phyloP scores from a whole-genome alignment of 2,113 vertebrate genomes.

The Eublepharis macularius region DNA sequence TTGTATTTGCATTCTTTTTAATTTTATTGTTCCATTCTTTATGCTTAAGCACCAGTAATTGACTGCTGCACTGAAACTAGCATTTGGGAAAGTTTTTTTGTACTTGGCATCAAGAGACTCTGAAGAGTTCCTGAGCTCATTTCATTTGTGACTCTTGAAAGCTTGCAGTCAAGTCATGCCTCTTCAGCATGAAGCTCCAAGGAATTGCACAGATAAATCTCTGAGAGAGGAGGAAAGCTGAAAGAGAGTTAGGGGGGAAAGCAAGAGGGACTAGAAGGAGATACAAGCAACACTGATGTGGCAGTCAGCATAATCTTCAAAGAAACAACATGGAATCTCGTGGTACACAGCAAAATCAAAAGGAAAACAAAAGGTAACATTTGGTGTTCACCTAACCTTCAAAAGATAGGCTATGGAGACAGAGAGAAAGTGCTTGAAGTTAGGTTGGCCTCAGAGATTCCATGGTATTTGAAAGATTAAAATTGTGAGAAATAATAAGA shows the following conservation, averaged over 20 bases:
- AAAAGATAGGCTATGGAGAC: conserved; percentile 58
- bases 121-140: conserved; percentile 35
- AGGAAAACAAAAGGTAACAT: conserved; percentile 66
- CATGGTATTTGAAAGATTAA: conserved; percentile 46
- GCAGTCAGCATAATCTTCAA: conserved; percentile 53
- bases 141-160: conserved; percentile 68
- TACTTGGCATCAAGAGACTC: conserved; percentile 19
- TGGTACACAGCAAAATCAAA: conserved; percentile 52
- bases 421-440: conserved; percentile 32
- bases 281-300: conserved; percentile 40
- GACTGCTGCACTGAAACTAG: conserved; percentile 31
- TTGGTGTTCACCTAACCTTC: conserved; percentile 64
- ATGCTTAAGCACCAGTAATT: conserved; percentile 24
- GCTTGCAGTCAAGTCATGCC: conserved; percentile 52
- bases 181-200: conserved; percentile 61
- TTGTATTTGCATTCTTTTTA: conserved; percentile 44
- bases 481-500: conserved; percentile 58
- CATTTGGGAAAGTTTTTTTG: conserved; percentile 48
- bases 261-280: conserved; percentile 40
- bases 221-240: conserved; percentile 36
- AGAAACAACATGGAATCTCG: conserved; percentile 33
- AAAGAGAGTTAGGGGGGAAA: conserved; percentile 42
- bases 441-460: conserved; percentile 48
- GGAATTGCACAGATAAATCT: conserved; percentile 62
- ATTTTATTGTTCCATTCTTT: conserved; percentile 31